Evolutionary conservation across 2,797 vertebrate genomes (phyloP).

Genomic region (Lates japonicus): DNA sequence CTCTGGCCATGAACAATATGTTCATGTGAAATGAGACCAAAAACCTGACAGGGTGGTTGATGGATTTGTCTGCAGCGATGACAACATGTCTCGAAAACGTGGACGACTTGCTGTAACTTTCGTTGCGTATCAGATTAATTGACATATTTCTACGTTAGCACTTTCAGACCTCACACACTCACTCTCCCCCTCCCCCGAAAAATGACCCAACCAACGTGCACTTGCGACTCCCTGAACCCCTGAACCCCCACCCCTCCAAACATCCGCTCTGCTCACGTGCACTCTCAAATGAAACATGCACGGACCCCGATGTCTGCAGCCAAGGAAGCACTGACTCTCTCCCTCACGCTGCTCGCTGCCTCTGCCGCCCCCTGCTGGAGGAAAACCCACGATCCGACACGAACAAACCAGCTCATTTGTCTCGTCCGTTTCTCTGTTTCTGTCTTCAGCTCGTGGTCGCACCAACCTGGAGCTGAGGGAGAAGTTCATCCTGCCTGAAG

Average conservation of each 20-base stretch:
- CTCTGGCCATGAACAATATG: not conserved
- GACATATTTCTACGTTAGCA: constrained; percentile 15
- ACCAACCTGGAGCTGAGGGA: constrained; percentile 98
- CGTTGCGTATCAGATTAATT: constrained; percentile 52
- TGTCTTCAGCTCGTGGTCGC: constrained; percentile 91
- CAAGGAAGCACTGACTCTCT: constrained; percentile 75
- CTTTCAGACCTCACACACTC: constrained; percentile 32
- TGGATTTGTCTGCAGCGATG: constrained; percentile 19
- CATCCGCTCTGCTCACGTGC: constrained; percentile 56
- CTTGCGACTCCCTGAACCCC: constrained; percentile 28
- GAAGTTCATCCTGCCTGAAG: constrained; percentile 98
- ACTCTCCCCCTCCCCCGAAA: constrained; percentile 27
- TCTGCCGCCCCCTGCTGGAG: constrained; percentile 68
- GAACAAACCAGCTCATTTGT: not conserved
- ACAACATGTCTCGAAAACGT: constrained; percentile 27
- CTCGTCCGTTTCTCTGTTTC: not conserved
- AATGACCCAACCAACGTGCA: constrained; percentile 46
- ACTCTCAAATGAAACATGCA: constrained; percentile 64
- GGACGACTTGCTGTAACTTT: constrained; percentile 40
- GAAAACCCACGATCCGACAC: not conserved
- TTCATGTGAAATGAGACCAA: not conserved
- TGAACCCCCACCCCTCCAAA: constrained; percentile 14
- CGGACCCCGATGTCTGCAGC: constrained; percentile 69
- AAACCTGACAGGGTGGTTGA: not conserved
- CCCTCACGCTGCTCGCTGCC: constrained; percentile 78